Evolutionary conservation across 2,888 invertebrate species (phyloP), one percentile per base, ranked within the genome.

Genomic region (Synanthedon vespiformis): DNA sequence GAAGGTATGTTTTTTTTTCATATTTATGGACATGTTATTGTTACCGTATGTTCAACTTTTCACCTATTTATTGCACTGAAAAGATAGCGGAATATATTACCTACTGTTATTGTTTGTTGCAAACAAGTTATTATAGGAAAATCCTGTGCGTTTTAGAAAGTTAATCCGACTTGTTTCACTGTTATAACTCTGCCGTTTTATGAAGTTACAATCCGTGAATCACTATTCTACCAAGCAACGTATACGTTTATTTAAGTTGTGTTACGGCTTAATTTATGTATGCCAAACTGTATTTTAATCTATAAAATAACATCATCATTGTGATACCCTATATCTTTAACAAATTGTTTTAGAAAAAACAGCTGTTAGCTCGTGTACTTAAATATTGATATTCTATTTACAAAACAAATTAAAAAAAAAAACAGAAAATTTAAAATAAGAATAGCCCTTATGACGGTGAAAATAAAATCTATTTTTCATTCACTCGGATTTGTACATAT

Each of bases 1-100:
- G 66, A 84, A 83, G 86, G 85, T 81, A 78, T 67, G 68, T 68
- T 68, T 72, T 75, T 74, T 72, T 75, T 74, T 68, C 71, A 68
- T 65, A 59, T 61, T 60, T 61, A 56, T 56, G 55, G 48, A 56
- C 50, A 54, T 56, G 51, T 57, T 63, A 40, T 55, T 54, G 50
- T 54, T 60, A 66, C 71, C 78, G 77, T 77, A 80, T 77, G 80
- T 74, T 77, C 67, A 59, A 67, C 59, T 72, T 70, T 68, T 55
- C 8, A 34, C 34, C 34, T 34, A 10, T 34, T 34, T 10, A 34
- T 34, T 34, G 10, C 34, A 55, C 52, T 54, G 54, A 48, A 12
- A 34, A 34, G 51, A 52, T 56, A 34, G 34, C 34, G 10, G 34
- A 34, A 34, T 2, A 10, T 34, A 10, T 34, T 34, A 2, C 10